A percentile compares a stretch with the other conserved stretches of the same genome.
These are phyloP conservation scores for Poecilia picta DNA, from an alignment of 2,797 vertebrate species.

Conservation along the genomic window DNA sequence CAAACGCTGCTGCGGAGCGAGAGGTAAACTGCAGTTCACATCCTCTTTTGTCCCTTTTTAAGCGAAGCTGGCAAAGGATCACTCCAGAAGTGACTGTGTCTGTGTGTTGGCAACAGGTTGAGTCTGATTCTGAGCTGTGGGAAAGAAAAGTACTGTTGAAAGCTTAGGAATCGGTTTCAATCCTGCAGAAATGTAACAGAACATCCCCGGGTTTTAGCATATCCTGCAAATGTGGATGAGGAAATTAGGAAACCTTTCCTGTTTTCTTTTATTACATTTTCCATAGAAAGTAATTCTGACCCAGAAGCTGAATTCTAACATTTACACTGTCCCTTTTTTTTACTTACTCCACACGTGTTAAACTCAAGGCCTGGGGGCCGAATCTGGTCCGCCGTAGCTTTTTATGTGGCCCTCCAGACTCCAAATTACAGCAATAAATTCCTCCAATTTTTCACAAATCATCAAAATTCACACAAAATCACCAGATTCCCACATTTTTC, in stretches of 20 bases:
- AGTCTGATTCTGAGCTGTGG: background rate
- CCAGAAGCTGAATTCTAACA: background rate
- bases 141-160: background rate
- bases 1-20: conserved; percentile 13
- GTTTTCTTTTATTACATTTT: background rate
- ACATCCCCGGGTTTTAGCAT: background rate
- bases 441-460: no score
- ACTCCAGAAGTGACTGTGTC: conserved; percentile 12
- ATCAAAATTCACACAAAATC: no score
- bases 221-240: background rate
- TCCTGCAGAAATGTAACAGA: background rate
- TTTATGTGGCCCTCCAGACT: no score
- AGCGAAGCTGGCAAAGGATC: conserved; percentile 30
- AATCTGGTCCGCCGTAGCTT: no score
- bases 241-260: background rate
- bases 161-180: background rate
- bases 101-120: conserved; percentile 4
- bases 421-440: no score
- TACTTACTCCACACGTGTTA: background rate
- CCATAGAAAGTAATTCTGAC: background rate
- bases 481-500: no score
- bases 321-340: background rate
- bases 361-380: no score
- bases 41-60: conserved; percentile 24
- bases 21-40: conserved; percentile 35